Conservation (phyloP, 2,113 vertebrate genomes). For the Apteryx owenii region DNA sequence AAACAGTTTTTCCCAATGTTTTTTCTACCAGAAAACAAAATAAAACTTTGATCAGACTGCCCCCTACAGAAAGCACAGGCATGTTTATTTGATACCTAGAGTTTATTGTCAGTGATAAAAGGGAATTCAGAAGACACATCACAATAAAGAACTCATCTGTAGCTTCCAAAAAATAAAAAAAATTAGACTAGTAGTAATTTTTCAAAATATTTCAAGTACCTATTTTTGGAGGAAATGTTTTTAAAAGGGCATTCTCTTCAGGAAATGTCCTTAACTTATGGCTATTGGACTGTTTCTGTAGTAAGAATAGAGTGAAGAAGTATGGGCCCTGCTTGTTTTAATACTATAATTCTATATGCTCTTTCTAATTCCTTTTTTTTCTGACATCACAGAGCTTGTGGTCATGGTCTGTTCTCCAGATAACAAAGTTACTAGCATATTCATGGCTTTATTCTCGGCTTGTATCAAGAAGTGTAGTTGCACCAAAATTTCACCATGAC, state of each 20-base stretch:
- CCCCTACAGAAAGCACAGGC: constrained; percentile 51
- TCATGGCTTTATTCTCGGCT: neutral
- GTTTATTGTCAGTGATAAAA: rapidly evolving
- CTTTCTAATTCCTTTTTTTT: neutral
- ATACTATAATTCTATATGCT: neutral
- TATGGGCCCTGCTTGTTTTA: neutral
- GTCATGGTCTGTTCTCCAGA: neutral
- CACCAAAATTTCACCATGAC: neutral
- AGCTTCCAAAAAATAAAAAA: neutral
- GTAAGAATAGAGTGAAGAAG: neutral
- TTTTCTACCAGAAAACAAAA: constrained; percentile 17
- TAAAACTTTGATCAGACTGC: constrained; percentile 62
- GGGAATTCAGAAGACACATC: neutral
- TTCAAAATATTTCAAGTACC: neutral
- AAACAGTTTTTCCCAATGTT: neutral
- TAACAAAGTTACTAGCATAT: neutral
- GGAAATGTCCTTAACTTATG: neutral
- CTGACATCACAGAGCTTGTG: neutral
- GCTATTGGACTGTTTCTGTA: neutral
- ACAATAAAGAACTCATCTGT: neutral
- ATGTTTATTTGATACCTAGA: neutral
- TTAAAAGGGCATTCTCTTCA: neutral
- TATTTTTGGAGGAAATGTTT: neutral
- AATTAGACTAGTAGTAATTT: neutral
- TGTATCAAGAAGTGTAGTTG: neutral